Evolutionary conservation across 2,113 vertebrate species (phyloP).

Genomic region (Sander vitreus): DNA sequence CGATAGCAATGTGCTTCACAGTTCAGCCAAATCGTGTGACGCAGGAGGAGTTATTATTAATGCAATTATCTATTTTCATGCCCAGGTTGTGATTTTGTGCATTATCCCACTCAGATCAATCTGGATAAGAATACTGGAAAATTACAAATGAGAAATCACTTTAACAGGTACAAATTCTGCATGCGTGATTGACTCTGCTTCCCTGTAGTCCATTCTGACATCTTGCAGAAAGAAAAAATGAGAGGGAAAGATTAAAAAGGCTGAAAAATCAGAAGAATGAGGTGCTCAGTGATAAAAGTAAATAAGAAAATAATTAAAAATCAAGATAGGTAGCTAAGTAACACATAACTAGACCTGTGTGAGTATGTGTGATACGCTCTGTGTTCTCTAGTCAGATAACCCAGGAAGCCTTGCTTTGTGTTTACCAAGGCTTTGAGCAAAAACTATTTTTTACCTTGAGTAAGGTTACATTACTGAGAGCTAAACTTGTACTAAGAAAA

Average conservation of each 20-base stretch:
- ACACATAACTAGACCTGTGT: background rate
- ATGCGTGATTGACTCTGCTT: background rate
- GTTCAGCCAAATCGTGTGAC: constrained; percentile 11
- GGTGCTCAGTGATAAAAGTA: background rate
- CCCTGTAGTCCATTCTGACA: background rate
- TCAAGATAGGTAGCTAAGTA: background rate
- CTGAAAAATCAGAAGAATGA: background rate
- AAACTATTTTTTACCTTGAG: too few species aligned
- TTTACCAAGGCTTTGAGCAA: too few species aligned
- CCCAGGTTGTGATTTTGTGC: constrained; percentile 13
- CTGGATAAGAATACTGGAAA: background rate
- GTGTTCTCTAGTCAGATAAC: too few species aligned
- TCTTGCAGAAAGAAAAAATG: background rate
- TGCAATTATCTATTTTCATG: constrained; percentile 28
- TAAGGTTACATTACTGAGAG: background rate
- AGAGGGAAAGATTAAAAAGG: background rate
- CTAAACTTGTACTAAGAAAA: background rate
- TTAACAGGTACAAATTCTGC: background rate
- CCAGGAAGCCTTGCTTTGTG: too few species aligned
- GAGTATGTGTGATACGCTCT: too few species aligned
- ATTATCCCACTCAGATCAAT: constrained; percentile 8
- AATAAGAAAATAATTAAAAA: background rate
- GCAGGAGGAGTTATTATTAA: constrained; percentile 18
- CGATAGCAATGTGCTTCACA: constrained; percentile 13
- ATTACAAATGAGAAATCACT: background rate